phyloP scores from a whole-genome alignment of 2,888 invertebrate genomes.

The Himalopsyche anomala region DNA sequence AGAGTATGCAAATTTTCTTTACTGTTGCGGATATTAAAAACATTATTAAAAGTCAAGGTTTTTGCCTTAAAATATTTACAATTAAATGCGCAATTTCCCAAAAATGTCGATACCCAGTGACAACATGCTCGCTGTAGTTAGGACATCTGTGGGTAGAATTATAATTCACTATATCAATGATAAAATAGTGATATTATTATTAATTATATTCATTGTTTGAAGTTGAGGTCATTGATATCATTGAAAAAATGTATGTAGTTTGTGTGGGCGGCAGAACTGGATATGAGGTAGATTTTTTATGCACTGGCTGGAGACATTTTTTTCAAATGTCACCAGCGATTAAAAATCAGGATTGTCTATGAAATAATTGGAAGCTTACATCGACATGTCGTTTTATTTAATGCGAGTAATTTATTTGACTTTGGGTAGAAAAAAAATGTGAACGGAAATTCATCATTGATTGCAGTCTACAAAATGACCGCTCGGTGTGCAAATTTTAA shows the following conservation, averaged over 20 bases:
- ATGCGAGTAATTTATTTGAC: constrained; percentile 11
- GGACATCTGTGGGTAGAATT: constrained; percentile 34
- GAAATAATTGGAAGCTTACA: not conserved
- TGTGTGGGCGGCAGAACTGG: not conserved
- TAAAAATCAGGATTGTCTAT: constrained; percentile 2
- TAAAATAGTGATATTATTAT: not conserved
- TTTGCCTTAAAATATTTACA: constrained; percentile 1
- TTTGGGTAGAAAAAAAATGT: not conserved
- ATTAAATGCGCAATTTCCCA: constrained; percentile 23
- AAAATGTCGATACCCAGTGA: not conserved
- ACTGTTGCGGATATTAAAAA: not conserved
- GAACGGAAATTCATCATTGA: too few species aligned
- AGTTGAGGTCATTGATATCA: constrained; percentile 42
- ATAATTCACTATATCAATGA: not conserved
- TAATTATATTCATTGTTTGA: constrained; percentile 43
- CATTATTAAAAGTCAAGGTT: constrained; percentile 12
- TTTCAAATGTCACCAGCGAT: constrained; percentile 31
- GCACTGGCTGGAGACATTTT: constrained; percentile 3
- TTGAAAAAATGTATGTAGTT: constrained; percentile 21
- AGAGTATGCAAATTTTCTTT: not conserved
- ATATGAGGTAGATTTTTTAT: constrained; percentile 8
- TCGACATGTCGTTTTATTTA: not conserved
- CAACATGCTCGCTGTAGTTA: not conserved
- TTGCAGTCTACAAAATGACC: too few species aligned
- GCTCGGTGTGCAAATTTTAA: too few species aligned